Evolutionary conservation across 2,113 vertebrate genomes (phyloP), one percentile per base, ranked within the genome.

Genomic region (Cercocebus atys): DNA sequence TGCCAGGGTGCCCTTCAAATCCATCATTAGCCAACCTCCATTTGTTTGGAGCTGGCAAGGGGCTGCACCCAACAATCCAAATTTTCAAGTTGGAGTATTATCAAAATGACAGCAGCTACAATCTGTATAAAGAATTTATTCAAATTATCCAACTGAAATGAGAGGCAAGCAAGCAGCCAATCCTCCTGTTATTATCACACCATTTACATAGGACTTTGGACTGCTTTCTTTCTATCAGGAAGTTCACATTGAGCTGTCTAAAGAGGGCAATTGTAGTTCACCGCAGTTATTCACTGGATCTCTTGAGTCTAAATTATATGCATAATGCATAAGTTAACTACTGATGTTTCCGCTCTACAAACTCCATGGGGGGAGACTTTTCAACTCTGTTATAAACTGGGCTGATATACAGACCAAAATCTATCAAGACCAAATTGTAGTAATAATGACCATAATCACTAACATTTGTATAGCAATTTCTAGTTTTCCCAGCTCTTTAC

Each of bases 41-140:
- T 98, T 98, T 98, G 92, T 94, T 96, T 57, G 79, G 90, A 85
- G 66, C 61, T 98, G 97, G 93, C 97, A 96, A 92, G 50, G 45
- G 80, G 89, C 47, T 92, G 68, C 6, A 93, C 61, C 73, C 87
- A 93, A 81, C 95, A 90, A 78, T 96, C 97, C 95, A 97, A 93
- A 95, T 96, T 96, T 96, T 96, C 88, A 94, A 91, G 66, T 96
- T 96, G 98, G 97, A 96, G 88, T 88, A 90, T 93, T 96, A 97
- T 94, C 95, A 97, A 97, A 92, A 90, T 96, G 97, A 98, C 97
- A 97, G 97, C 96, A 97, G 94, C 96, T 97, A 93, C 72, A 96
- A 97, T 97, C 94, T 97, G 95, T 88, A 82, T 97, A 93, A 94
- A 97, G 92, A 96, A 96, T 96, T 86, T 95, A 94, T 97, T 98